Conservation (phyloP, 1,140 invertebrate genomes). For the Aporrectodea caliginosa region DNA sequence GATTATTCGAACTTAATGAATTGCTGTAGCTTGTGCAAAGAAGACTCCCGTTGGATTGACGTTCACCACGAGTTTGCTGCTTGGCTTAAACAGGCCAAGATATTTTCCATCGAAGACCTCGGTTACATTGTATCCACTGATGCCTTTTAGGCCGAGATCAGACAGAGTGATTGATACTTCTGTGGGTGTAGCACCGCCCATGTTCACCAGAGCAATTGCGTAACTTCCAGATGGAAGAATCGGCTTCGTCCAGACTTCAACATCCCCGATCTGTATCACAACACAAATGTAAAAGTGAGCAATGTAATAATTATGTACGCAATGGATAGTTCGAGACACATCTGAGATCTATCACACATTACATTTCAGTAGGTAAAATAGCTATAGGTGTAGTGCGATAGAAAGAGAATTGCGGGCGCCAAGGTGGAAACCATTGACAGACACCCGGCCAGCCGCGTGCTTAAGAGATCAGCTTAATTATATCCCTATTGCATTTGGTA, state of each 20-base stretch:
- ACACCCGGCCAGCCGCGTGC: too few species aligned
- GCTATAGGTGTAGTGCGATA: too few species aligned
- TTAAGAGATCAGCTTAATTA: too few species aligned
- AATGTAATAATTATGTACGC: too few species aligned
- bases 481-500: too few species aligned
- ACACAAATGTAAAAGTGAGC: too few species aligned
- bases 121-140: constrained; percentile 76
- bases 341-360: too few species aligned
- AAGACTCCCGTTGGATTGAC: constrained; percentile 80
- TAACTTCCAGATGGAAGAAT: constrained; percentile 37
- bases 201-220: constrained; percentile 43
- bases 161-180: constrained; percentile 55
- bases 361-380: too few species aligned
- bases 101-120: constrained; percentile 53
- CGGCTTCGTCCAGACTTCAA: constrained; percentile 43
- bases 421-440: too few species aligned
- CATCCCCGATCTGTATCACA: constrained; percentile 24
- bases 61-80: constrained; percentile 84
- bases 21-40: constrained; percentile 33
- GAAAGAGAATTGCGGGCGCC: too few species aligned
- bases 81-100: constrained; percentile 69
- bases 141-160: constrained; percentile 74
- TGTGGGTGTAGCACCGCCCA: constrained; percentile 37
- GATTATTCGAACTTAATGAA: too few species aligned
- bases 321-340: too few species aligned